phyloP scores from a whole-genome alignment of 2,888 invertebrate species.

The Cryptus viduatorius region DNA sequence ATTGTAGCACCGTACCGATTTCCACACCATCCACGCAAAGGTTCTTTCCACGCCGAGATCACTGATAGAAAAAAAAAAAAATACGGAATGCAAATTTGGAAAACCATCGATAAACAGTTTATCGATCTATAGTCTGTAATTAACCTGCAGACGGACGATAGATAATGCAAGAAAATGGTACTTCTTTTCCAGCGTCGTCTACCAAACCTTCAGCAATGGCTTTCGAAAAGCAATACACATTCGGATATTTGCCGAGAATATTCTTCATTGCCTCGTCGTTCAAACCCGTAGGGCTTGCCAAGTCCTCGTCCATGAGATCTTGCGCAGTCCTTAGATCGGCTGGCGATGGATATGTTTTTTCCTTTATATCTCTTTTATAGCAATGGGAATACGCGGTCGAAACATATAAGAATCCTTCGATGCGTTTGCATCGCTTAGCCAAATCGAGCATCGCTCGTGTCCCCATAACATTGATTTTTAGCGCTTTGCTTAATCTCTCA shows the following conservation, averaged over 20 bases:
- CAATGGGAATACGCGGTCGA: constrained; percentile 57
- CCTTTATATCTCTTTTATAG: constrained; percentile 65
- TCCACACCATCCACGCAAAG: constrained; percentile 40
- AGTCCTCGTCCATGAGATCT: constrained; percentile 73
- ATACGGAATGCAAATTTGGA: no score
- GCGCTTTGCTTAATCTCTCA: constrained; percentile 4
- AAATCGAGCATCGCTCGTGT: constrained; percentile 28
- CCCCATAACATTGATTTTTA: constrained; percentile 49
- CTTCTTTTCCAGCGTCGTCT: constrained; percentile 63
- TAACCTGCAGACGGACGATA: constrained; percentile 74
- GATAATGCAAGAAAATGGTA: constrained; percentile 62
- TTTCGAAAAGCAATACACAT: constrained; percentile 74
- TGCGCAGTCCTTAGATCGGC: constrained; percentile 71
- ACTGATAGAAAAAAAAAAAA: constrained; percentile 66
- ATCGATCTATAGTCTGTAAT: not conserved
- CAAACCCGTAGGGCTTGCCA: constrained; percentile 67
- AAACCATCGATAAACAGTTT: no score
- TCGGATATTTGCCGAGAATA: constrained; percentile 72
- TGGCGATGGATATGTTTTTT: constrained; percentile 74
- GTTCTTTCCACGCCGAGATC: constrained; percentile 73
- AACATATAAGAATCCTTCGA: constrained; percentile 49
- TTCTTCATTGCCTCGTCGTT: constrained; percentile 44
- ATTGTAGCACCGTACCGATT: constrained; percentile 67
- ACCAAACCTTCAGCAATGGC: constrained; percentile 77
- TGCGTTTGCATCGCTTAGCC: no score